These are phyloP conservation scores for Tetraodon nigroviridis DNA, from an alignment of 2,113 vertebrate species.

Conservation along the genomic window DNA sequence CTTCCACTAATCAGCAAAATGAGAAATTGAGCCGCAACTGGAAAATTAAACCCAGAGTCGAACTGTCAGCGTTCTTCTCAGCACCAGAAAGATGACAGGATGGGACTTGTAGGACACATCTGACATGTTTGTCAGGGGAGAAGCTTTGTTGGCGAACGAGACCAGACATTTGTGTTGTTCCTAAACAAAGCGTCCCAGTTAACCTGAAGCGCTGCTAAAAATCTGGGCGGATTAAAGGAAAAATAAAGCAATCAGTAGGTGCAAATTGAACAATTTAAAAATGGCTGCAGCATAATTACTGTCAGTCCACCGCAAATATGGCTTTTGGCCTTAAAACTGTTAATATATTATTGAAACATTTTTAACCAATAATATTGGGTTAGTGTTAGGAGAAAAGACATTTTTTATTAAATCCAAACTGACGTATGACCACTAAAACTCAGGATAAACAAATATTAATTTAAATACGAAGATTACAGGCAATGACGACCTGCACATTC, in stretches of 20 bases:
- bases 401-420: constrained; percentile 13
- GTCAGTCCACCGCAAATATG: background rate
- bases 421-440: constrained; percentile 3
- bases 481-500: background rate
- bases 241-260: background rate
- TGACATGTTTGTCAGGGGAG: constrained; percentile 16
- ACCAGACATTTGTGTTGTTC: background rate
- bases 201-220: background rate
- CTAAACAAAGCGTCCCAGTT: constrained; percentile 1
- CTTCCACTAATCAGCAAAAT: constrained; percentile 52
- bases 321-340: background rate
- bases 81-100: constrained; percentile 20
- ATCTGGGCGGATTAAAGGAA: constrained; percentile 11
- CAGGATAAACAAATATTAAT: background rate
- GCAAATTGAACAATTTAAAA: background rate
- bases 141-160: constrained; percentile 4
- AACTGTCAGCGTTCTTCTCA: constrained; percentile 9
- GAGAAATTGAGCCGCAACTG: constrained; percentile 46
- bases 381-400: too few species aligned
- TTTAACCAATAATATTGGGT: background rate
- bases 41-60: constrained; percentile 33
- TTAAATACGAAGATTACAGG: constrained; percentile 16
- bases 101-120: constrained; percentile 21
- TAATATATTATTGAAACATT: background rate
- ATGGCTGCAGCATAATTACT: background rate